A percentile compares a stretch with the other conserved stretches of the same genome.
Evolutionary conservation across 2,113 vertebrate species (phyloP).

Genomic region (Barbus barbus): DNA sequence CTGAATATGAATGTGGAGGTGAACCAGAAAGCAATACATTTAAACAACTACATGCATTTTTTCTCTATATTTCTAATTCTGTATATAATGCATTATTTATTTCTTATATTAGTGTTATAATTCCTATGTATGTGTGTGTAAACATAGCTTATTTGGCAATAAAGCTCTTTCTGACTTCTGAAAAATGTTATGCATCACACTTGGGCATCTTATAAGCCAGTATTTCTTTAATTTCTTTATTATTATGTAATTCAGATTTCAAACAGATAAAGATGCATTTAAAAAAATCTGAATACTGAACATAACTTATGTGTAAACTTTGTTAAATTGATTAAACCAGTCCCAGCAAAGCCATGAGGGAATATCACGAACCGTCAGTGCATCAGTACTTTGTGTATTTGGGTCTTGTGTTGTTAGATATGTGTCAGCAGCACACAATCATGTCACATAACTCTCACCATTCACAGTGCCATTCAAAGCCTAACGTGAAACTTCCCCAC

Average conservation of each 20-base stretch:
- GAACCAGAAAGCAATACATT: neutral
- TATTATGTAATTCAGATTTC: neutral
- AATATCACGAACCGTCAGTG: no score
- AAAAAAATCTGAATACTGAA: neutral
- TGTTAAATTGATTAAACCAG: neutral
- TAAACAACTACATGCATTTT: no score
- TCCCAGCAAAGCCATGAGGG: no score
- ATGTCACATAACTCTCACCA: neutral
- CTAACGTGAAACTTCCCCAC: neutral
- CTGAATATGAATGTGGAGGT: neutral
- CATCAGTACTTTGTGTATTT: neutral
- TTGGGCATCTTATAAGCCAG: neutral
- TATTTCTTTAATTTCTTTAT: neutral
- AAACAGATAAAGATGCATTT: neutral
- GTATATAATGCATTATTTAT: no score
- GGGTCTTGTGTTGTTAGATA: no score
- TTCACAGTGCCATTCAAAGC: neutral
- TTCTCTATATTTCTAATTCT: no score
- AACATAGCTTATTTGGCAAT: no score
- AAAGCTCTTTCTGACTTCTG: no score
- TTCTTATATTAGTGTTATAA: no score
- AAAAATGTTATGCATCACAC: neutral
- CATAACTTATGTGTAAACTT: neutral
- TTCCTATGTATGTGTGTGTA: no score
- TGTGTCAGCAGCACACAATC: neutral